Conservation (phyloP, 1,140 invertebrate genomes). For the Hylaeus volcanicus region DNA sequence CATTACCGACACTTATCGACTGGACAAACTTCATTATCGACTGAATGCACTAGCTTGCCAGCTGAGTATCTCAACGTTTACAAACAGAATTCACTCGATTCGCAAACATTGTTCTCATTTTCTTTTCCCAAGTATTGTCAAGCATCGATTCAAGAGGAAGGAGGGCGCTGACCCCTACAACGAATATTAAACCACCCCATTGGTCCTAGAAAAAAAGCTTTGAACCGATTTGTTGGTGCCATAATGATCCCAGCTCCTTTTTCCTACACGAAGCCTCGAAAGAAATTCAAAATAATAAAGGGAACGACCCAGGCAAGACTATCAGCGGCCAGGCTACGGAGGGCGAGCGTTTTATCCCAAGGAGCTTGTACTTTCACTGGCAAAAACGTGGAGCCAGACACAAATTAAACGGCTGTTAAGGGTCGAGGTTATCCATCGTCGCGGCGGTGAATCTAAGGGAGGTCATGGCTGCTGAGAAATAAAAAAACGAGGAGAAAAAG, state of each 20-base stretch:
- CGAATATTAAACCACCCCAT: not conserved
- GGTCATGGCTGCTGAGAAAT: constrained; percentile 1
- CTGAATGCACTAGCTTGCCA: too few species aligned
- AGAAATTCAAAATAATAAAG: constrained; percentile 55
- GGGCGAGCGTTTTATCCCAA: constrained; percentile 47
- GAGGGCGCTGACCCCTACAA: too few species aligned
- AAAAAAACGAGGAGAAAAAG: constrained; percentile 45
- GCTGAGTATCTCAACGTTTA: too few species aligned
- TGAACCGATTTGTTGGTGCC: constrained; percentile 54
- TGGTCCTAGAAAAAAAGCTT: constrained; percentile 5
- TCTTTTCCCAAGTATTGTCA: too few species aligned
- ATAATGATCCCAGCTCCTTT: constrained; percentile 1
- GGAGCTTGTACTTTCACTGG: constrained; percentile 29
- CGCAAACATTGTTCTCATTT: too few species aligned
- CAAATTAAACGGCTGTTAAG: constrained; percentile 67
- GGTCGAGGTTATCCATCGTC: constrained; percentile 63
- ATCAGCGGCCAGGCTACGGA: constrained; percentile 9
- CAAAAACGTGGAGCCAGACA: constrained; percentile 64
- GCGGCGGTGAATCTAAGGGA: constrained; percentile 55
- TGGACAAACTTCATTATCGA: too few species aligned
- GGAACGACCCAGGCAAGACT: constrained; percentile 15
- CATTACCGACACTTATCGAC: too few species aligned
- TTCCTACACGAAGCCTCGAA: constrained; percentile 12
- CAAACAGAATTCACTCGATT: too few species aligned
- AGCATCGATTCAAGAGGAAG: too few species aligned